Evolutionary conservation across 30 jellyfish, hydroid and myxozoan species (phyloP), one percentile per base, ranked within the genome.

Genomic region (Nemopilema nomurai): DNA sequence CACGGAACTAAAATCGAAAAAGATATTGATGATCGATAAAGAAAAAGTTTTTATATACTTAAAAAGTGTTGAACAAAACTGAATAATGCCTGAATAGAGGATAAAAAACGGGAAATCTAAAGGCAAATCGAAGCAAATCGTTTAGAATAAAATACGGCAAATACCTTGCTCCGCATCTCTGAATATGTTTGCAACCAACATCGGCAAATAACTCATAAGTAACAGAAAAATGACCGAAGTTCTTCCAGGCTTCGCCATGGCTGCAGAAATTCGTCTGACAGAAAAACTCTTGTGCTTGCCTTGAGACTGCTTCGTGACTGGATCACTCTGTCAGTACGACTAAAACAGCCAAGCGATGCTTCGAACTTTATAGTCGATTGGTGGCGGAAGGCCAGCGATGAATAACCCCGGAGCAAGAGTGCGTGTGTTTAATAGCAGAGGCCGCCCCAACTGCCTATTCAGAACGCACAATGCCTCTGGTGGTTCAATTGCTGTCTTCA

Each of bases 161-260:
- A 23, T 84, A 84, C 93, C 93, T 84, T 84, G 93, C 51, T 79
- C 87, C 25, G 77, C 76, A 31, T 84, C 87, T 49, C 68, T 84
- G 84, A 84, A 84, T 50, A 84, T 84, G 63, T 74, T 84, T 20
- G 79, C 83, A 20, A 80, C 93, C 70, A 49, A 18, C 49, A 16
- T 18, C 49, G 93, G 53, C 27, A 30, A 30, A 18, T 72, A 22
- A 0, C 22, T 32, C 73, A 84, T 28, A 49, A 27, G 31, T 49
- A 52, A 65, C 75, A 26, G 80, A 84, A 31, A 16, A 51, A 28
- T 22, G 52, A 69, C 78, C 27, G 50, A 20, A 73, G 7, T 8
- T 62, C 51, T 22, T 50, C 71, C 29, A 27, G 50, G 24, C 22
- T 49, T 73, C 64, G 51, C 83, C 70, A 4, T 73, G 30, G 70